These are phyloP conservation scores for Molossus alvarezi DNA, from an alignment of 2,797 vertebrate species.

Conservation along the genomic window DNA sequence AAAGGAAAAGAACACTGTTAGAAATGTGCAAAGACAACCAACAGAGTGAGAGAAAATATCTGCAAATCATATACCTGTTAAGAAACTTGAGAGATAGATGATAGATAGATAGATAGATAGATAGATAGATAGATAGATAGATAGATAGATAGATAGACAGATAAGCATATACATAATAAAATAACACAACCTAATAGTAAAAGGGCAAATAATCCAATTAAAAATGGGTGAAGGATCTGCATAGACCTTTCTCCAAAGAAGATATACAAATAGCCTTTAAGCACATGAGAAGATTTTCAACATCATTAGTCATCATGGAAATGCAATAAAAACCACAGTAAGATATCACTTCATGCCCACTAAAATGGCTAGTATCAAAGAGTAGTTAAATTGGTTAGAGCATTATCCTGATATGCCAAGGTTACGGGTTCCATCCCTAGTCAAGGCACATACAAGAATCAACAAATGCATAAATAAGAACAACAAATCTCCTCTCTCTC, in stretches of 20 bases:
- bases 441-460: not conserved
- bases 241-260: conserved; percentile 5
- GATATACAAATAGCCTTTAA: not conserved
- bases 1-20: not conserved
- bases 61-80: not conserved
- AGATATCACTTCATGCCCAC: not conserved
- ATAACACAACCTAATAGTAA: not conserved
- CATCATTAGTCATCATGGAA: not conserved
- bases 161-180: not conserved
- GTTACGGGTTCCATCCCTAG: not conserved
- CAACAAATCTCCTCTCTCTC: not conserved
- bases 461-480: not conserved
- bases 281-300: not conserved
- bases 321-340: not conserved
- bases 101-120: not conserved
- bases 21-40: not conserved
- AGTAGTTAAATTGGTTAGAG: not conserved
- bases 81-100: not conserved
- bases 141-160: not conserved
- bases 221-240: not conserved
- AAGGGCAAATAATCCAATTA: not conserved
- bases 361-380: not conserved
- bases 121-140: not conserved
- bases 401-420: not conserved
- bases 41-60: not conserved